Evolutionary conservation across 1,140 invertebrate species (phyloP).

Genomic region (Meloidogyne hapla): DNA sequence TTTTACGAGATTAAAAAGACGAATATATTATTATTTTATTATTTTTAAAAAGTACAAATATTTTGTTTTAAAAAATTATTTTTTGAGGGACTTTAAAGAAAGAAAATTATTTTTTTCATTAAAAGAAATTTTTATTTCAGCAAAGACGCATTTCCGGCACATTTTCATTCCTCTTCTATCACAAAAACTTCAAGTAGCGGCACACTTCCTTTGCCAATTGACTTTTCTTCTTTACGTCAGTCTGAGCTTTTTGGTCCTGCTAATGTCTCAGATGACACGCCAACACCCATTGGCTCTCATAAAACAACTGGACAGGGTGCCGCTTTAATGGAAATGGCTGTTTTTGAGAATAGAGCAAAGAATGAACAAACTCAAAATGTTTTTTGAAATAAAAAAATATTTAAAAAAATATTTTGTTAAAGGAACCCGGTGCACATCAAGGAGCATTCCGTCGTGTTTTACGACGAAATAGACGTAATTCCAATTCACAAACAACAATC

Average conservation of each 20-base stretch:
- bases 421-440: slow-evolving; percentile 10
- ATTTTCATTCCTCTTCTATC: slow-evolving; percentile 3
- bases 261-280: slow-evolving; percentile 8
- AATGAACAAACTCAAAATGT: background rate
- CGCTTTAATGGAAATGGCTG: slow-evolving; percentile 26
- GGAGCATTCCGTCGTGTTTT: slow-evolving; percentile 32
- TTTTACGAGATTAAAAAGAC: slow-evolving; percentile 4
- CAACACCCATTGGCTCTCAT: slow-evolving; percentile 30
- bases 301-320: slow-evolving; percentile 23
- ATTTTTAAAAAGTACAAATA: background rate
- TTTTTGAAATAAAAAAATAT: background rate
- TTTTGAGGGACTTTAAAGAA: background rate
- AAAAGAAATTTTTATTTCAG: slow-evolving; percentile 8
- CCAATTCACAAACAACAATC: background rate
- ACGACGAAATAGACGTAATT: slow-evolving; percentile 18
- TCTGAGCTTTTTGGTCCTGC: slow-evolving; percentile 11
- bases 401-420: background rate
- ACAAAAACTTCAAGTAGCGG: slow-evolving; percentile 7
- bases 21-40: background rate
- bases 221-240: slow-evolving; percentile 40
- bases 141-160: slow-evolving; percentile 23
- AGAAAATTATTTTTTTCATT: background rate
- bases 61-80: background rate
- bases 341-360: background rate
- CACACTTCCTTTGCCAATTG: slow-evolving; percentile 28